Conservation (phyloP, 2,888 invertebrate species). For the Alsophila aescularia region DNA sequence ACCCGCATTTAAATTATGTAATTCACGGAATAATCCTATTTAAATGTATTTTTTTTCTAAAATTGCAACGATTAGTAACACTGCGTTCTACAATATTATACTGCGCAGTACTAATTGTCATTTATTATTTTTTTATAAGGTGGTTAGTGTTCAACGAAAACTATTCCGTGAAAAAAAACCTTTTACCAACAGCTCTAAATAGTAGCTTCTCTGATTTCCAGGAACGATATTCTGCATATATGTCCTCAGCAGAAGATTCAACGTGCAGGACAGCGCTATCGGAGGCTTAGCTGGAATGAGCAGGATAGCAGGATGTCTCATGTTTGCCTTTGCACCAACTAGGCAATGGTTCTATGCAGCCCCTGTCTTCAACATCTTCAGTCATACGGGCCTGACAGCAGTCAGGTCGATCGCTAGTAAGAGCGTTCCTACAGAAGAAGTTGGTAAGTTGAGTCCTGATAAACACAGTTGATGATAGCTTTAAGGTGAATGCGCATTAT, state of each 20-base stretch:
- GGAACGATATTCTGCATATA: conserved; percentile 79
- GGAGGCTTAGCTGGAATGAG: conserved; percentile 78
- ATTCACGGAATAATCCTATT: too few relatives aligned
- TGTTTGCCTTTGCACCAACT: conserved; percentile 78
- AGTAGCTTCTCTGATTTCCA: conserved; percentile 39
- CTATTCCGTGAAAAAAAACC: too few relatives aligned
- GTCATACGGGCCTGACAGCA: conserved; percentile 82
- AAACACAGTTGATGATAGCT: too few relatives aligned
- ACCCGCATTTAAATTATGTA: too few relatives aligned
- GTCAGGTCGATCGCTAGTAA: conserved; percentile 84
- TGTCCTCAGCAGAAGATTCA: conserved; percentile 68
- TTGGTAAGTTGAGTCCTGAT: conserved; percentile 75
- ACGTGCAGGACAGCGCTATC: conserved; percentile 78
- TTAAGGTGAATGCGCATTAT: too few relatives aligned
- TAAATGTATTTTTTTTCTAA: too few relatives aligned
- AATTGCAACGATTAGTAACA: too few relatives aligned
- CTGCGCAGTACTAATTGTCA: too few relatives aligned
- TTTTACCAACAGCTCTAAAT: neutral
- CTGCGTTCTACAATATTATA: too few relatives aligned
- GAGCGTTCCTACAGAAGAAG: conserved; percentile 81
- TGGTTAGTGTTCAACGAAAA: too few relatives aligned
- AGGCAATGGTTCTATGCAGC: conserved; percentile 78
- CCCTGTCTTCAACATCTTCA: conserved; percentile 80
- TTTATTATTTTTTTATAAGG: too few relatives aligned
- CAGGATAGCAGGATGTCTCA: conserved; percentile 81